These are phyloP conservation scores for Volucella inflata DNA, from an alignment of 2,888 invertebrate species.

Conservation along the genomic window DNA sequence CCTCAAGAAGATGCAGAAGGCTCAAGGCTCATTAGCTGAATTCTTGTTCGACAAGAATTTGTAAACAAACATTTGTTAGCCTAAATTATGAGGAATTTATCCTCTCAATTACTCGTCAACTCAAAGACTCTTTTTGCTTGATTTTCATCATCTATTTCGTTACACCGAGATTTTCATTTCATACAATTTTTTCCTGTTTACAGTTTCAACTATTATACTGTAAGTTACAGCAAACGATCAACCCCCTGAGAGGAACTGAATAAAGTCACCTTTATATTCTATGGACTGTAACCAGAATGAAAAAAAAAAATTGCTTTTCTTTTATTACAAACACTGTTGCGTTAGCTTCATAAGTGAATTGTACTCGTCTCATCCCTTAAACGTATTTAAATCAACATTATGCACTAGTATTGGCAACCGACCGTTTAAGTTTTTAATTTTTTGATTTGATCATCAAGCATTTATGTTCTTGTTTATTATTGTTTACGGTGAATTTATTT, in stretches of 20 bases:
- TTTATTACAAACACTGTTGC: neutral
- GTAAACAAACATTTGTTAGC: neutral
- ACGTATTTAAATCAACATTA: no score
- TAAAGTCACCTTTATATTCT: conserved; percentile 7
- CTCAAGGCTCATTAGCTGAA: conserved; percentile 90
- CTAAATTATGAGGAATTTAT: neutral
- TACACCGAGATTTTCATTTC: conserved; percentile 13
- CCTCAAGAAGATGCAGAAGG: conserved; percentile 88
- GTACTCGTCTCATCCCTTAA: neutral
- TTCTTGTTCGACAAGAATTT: conserved; percentile 90
- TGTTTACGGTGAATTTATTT: neutral
- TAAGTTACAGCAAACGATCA: conserved; percentile 26
- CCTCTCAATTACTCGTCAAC: conserved; percentile 23
- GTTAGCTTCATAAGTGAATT: neutral
- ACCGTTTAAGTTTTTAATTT: no score
- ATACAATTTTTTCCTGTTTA: conserved; percentile 10
- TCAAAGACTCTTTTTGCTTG: conserved; percentile 23
- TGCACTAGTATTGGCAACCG: neutral
- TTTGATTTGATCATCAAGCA: neutral
- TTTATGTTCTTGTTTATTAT: neutral
- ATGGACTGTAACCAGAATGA: conserved; percentile 5
- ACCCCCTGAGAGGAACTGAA: conserved; percentile 13
- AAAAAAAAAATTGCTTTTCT: neutral
- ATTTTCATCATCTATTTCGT: conserved; percentile 27
- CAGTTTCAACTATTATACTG: conserved; percentile 3